Base-by-base conservation (phyloP, 53 echinoderm and acorn worm species). In the Hippasteria phrygiana region DNA sequence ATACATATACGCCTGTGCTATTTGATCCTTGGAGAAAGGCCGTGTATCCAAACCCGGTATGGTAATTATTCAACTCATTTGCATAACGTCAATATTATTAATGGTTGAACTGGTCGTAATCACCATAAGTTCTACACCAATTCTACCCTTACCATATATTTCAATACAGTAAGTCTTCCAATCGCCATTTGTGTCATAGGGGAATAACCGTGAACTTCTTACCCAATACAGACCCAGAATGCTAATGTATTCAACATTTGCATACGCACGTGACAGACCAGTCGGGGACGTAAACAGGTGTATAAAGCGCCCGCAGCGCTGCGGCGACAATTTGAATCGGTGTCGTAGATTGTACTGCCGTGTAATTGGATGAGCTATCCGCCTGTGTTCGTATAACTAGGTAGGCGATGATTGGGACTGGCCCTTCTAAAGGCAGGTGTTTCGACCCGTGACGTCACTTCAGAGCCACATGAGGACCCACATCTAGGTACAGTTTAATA, bases 321-420 rank as follows among this genome's bases (percentile, higher is more conserved):
- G 8, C 22, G 7, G 8, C 16, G 59, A 59, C 59, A 24, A 59
- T 59, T 59, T 59, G 59, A 59, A 59, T 59, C n/a, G 59, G 59
- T 26, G 24, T 3, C 26, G 59, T 24, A 18, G 59, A 24, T 24
- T 22, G 59, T 59, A 59, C 22, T 7, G 59, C 59, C 59, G 24
- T 59, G 59, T 24, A 59, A 59, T 59, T 59, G 59, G 59, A 59
- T 59, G 59, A 59, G 26, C 59, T 54, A 10, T 54, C 54, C 54
- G 54, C 20, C 54, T 59, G 59, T 59, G 22, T 24, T 22, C 1
- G 59, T 54, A 7, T 3, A 6, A 18, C 59, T 22, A 5, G 3
- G 20, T 24, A 9, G 59, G 3, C n/a, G 2, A 8, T 22, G 22
- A 7, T 9, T 18, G 26, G 26, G 59, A 26, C 26, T 22, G 59